Evolutionary conservation across 2,113 vertebrate genomes (phyloP).

Genomic region (Cervus canadensis): DNA sequence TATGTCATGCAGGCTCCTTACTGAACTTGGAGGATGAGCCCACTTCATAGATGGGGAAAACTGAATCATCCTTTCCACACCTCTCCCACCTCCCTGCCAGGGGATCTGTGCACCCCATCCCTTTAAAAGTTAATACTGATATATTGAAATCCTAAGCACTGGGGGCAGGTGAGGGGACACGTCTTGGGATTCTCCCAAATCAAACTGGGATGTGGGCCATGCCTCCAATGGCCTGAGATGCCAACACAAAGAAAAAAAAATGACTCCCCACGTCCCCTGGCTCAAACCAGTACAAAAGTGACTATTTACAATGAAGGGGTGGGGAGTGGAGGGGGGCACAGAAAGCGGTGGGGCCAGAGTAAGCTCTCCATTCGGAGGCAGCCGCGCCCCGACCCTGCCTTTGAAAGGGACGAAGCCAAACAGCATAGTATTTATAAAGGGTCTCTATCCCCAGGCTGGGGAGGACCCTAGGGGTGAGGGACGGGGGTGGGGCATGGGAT

Average conservation of each 20-base stretch:
- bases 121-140: conserved; percentile 43
- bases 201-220: conserved; percentile 51
- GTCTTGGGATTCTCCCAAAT: conserved; percentile 37
- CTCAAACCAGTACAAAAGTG: conserved; percentile 74
- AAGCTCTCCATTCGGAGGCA: conserved; percentile 10
- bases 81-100: neutral
- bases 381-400: conserved; percentile 47
- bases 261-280: conserved; percentile 71
- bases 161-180: neutral
- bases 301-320: conserved; percentile 75
- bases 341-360: neutral
- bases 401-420: conserved; percentile 72
- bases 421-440: conserved; percentile 66
- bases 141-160: neutral
- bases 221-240: conserved; percentile 72
- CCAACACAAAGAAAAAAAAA: conserved; percentile 63
- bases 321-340: conserved; percentile 57
- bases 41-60: conserved; percentile 4
- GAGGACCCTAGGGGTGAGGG: conserved; percentile 10
- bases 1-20: neutral
- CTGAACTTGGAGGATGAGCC: neutral
- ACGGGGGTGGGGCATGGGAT: conserved; percentile 40
- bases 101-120: neutral
- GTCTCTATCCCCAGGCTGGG: neutral
- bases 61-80: neutral